A percentile compares a stretch with the other conserved stretches of the same genome.
These are phyloP conservation scores for Drosophila colorata DNA, from an alignment of 2,888 invertebrate genomes.

Conservation along the genomic window DNA sequence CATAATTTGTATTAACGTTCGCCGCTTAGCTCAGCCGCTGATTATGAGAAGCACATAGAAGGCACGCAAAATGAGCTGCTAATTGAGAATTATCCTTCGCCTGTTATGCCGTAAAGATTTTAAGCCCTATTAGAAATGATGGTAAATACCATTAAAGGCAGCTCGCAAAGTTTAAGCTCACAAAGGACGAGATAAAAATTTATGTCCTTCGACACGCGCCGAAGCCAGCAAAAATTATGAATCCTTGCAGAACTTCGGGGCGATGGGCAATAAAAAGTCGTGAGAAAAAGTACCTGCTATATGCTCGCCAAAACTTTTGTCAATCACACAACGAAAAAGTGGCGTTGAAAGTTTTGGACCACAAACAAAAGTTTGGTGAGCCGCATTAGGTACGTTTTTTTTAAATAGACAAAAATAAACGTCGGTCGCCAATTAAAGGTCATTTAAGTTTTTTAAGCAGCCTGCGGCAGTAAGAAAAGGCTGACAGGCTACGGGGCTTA, in stretches of 20 bases:
- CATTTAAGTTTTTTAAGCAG: constrained; percentile 55
- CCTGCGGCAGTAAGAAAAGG: constrained; percentile 5
- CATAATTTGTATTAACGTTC: constrained; percentile 27
- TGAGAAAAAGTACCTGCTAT: constrained; percentile 3
- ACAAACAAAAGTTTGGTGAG: constrained; percentile 27
- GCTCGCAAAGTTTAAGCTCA: constrained; percentile 10
- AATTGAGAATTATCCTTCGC: constrained; percentile 35
- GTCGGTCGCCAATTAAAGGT: constrained; percentile 63
- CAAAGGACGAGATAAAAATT: constrained; percentile 21
- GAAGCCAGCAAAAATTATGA: constrained; percentile 5
- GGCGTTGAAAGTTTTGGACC: constrained; percentile 27
- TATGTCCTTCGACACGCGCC: constrained; percentile 21
- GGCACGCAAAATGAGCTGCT: constrained; percentile 19
- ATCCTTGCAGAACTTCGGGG: background rate
- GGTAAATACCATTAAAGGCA: constrained; percentile 3
- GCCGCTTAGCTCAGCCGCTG: constrained; percentile 8
- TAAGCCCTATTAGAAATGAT: constrained; percentile 40
- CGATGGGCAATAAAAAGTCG: background rate
- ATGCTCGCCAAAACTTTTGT: constrained; percentile 19
- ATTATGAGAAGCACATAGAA: constrained; percentile 14
- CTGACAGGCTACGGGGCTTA: constrained; percentile 27
- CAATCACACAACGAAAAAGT: constrained; percentile 22
- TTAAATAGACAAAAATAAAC: constrained; percentile 53
- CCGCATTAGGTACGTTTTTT: constrained; percentile 33
- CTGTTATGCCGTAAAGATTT: constrained; percentile 1